These are phyloP conservation scores for Mergus octosetaceus DNA, from an alignment of 2,797 vertebrate species.

Conservation along the genomic window DNA sequence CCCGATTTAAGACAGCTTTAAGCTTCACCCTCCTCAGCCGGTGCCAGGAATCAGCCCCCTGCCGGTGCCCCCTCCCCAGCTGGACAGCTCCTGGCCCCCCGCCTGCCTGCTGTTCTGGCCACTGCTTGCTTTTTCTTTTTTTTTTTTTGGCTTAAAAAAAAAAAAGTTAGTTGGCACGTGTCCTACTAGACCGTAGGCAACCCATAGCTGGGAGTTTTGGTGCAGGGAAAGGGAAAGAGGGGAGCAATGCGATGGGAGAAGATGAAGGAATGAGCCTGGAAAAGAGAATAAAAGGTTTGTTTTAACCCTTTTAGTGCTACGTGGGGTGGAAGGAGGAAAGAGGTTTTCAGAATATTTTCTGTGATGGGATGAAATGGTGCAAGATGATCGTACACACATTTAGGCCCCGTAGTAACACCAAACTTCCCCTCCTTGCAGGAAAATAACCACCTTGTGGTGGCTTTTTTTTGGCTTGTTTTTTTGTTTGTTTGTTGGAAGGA, in stretches of 20 bases:
- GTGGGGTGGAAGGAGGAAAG: accelerated
- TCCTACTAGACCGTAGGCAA: not conserved
- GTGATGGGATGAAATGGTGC: not conserved
- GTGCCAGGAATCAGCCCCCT: slow-evolving; percentile 12
- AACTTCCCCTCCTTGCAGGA: not conserved
- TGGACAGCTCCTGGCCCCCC: not conserved
- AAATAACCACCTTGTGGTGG: not conserved
- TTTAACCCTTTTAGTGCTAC: not conserved
- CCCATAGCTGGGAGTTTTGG: accelerated
- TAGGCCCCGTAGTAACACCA: not conserved
- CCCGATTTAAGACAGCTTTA: slow-evolving; percentile 34
- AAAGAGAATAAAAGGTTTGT: not conserved
- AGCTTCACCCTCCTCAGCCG: slow-evolving; percentile 9
- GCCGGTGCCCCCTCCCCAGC: accelerated
- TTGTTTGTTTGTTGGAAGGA: accelerated
- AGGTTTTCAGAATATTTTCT: not conserved
- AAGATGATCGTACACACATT: accelerated
- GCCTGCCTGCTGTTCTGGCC: accelerated
- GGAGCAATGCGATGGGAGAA: not conserved
- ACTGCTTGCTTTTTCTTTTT: not conserved
- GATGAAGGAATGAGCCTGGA: not conserved
- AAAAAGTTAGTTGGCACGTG: too few relatives aligned
- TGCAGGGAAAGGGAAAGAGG: not conserved
- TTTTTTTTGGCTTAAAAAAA: not conserved
- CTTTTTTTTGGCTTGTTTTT: accelerated